Evolutionary conservation across 2,113 vertebrate species (phyloP), one percentile per base, ranked within the genome.

Genomic region (Perca fluviatilis): DNA sequence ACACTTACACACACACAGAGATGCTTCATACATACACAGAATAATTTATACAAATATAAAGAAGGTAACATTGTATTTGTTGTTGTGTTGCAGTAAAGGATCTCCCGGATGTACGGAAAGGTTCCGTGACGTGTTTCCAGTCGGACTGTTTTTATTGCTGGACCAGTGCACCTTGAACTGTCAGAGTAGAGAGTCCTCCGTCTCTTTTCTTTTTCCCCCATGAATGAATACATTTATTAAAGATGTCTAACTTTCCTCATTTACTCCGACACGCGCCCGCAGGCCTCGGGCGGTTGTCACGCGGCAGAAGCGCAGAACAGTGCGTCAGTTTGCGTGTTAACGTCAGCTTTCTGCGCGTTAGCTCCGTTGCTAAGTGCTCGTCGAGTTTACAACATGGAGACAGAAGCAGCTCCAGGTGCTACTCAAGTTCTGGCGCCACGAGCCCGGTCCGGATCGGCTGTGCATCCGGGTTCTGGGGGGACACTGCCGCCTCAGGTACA

Each of bases 391-490:
- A 0, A 2, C 33, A 5, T 0, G 0, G 0, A 19, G 2, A n/a
- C 75, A 16, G 4, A 15, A 6, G 1, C 50, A 2, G 81, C 11
- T 30, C 6, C 77, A 77, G 79, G 40, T 8, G 40, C 11, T 80
- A 80, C 36, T 23, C 62, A 0, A 53, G 40, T 0, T 56, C 86
- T 0, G 11, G 73, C 0, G 11, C 54, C 15, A 63, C 50, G 4
- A 47, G 3, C 1, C 40, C 91, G 0, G 92, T 97, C 21, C 93
- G 96, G 53, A 89, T 97, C 70, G 95, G 96, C 74, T 96, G 96
- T 13, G 96, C 97, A 0, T 97, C 96, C 0, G 95, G 93, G 7
- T 97, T 96, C 88, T 96, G 96, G 96, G 96, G 96, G 21, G 96
- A 97, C 92, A 95, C 94, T 0, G 92, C 95, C 13, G 89, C 90